These are phyloP conservation scores for Urocyon cinereoargenteus DNA, from an alignment of 2,797 vertebrate species.

Conservation along the genomic window DNA sequence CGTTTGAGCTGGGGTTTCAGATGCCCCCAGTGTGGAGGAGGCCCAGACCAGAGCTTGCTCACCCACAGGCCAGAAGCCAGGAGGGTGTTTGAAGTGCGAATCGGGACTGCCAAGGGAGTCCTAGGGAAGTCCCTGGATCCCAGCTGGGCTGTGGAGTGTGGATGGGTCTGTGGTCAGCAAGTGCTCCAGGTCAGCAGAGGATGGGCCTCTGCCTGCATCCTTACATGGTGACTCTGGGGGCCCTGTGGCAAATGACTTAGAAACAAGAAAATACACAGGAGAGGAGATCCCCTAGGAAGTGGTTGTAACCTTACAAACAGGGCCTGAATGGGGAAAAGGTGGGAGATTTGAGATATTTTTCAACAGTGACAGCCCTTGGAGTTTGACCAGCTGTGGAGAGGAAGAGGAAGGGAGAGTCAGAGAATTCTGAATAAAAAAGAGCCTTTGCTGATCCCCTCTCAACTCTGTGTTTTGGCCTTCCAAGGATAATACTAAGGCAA, in stretches of 20 bases:
- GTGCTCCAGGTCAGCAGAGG: background rate
- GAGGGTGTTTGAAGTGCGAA: background rate
- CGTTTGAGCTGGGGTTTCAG: background rate
- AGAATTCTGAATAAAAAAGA: background rate
- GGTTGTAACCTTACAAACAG: background rate
- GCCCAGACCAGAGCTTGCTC: background rate
- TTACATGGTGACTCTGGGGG: background rate
- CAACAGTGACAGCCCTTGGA: background rate
- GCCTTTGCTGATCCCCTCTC: background rate
- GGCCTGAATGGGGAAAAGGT: background rate
- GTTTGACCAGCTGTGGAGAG: background rate
- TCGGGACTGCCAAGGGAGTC: background rate
- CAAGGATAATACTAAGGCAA: background rate
- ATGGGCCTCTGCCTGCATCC: background rate
- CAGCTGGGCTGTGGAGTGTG: background rate
- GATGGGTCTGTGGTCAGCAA: background rate
- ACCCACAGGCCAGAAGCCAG: background rate
- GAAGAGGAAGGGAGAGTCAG: background rate
- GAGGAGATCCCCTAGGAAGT: background rate
- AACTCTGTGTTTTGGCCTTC: background rate
- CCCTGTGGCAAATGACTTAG: background rate
- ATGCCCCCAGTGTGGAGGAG: background rate
- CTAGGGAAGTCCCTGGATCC: background rate
- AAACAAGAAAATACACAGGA: background rate
- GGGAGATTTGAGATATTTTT: background rate